Evolutionary conservation across 2,797 vertebrate genomes (phyloP), one percentile per base, ranked within the genome.

Genomic region (Malurus splendens): DNA sequence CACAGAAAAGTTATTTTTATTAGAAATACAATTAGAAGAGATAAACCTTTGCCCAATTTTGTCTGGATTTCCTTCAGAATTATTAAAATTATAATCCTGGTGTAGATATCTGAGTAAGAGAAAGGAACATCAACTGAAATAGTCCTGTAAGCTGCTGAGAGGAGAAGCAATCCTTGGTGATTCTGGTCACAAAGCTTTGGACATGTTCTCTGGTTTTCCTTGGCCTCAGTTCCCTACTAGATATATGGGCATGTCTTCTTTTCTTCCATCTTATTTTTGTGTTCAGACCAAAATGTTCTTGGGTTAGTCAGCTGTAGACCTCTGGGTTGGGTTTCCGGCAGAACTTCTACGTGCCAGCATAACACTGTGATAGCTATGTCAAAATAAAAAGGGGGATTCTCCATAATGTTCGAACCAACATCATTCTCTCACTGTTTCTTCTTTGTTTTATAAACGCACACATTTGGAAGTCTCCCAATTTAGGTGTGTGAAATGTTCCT

Each of bases 401-500:
- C 32, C n/a, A 13, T 28, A 36, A 50, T 22, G 13, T 54, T 74
- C 41, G 39, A 19, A 28, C 3, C 25, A 45, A 8, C 10, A 80
- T n/a, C 9, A 19, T 72, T 85, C 27, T 48, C 15, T n/a, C 6
- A 3, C 30, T 82, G 15, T 50, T 87, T 56, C 67, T 20, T 32
- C 11, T 70, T 51, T 54, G 22, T 57, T 73, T 70, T 56, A 64
- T n/a, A 71, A 60, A 39, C 8, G 13, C 7, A 48, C 4, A 13
- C 5, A 9, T 36, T 36, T 36, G 33, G 6, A 80, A 48, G 28
- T 67, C 18, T 61, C 7, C 4, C 8, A 8, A 23, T 73, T 18
- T 16, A 45, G 14, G 8, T 27, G 12, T 32, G 14, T 27, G 56
- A 28, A 14, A 27, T 0, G 0, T 10, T 64, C n/a, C 27, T 52